Evolutionary conservation across 2,113 vertebrate species (phyloP).

Genomic region (Oncorhynchus gorbuscha): DNA sequence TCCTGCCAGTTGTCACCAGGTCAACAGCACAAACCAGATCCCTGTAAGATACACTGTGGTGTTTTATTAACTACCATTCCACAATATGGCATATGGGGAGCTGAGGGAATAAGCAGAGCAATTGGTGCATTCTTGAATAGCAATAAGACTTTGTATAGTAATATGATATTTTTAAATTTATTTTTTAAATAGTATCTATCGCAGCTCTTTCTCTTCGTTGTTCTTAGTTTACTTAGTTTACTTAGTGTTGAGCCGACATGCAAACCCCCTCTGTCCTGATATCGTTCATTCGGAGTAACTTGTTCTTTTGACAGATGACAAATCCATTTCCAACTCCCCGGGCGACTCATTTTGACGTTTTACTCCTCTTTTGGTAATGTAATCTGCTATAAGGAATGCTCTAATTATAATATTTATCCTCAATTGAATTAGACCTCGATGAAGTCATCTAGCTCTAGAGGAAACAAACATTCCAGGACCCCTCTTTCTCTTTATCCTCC

Average conservation of each 20-base stretch:
- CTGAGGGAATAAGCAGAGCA: too few relatives aligned
- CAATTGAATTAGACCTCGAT: constrained; percentile 39
- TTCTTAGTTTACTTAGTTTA: not conserved
- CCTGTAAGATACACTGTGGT: too few relatives aligned
- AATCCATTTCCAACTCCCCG: not conserved
- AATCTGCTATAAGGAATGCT: constrained; percentile 32
- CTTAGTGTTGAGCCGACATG: not conserved
- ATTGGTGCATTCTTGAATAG: too few relatives aligned
- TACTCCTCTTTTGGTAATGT: constrained; percentile 3
- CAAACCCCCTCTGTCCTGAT: not conserved
- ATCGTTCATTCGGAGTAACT: not conserved
- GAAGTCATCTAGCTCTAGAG: constrained; percentile 41
- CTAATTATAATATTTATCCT: constrained; percentile 40
- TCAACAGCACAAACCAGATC: not conserved
- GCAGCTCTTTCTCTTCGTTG: not conserved
- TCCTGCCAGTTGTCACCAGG: not conserved
- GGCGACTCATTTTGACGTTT: not conserved
- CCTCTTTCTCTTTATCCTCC: not conserved
- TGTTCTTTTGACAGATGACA: constrained; percentile 8
- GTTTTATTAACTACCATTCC: too few relatives aligned
- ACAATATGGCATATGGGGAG: too few relatives aligned
- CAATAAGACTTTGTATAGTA: too few relatives aligned
- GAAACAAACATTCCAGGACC: constrained; percentile 26
- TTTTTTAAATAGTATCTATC: too few relatives aligned
- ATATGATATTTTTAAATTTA: too few relatives aligned